A percentile compares a stretch with the other conserved stretches of the same genome.
phyloP scores from a whole-genome alignment of 2,113 vertebrate genomes.

The Drymodes brunneopygia region DNA sequence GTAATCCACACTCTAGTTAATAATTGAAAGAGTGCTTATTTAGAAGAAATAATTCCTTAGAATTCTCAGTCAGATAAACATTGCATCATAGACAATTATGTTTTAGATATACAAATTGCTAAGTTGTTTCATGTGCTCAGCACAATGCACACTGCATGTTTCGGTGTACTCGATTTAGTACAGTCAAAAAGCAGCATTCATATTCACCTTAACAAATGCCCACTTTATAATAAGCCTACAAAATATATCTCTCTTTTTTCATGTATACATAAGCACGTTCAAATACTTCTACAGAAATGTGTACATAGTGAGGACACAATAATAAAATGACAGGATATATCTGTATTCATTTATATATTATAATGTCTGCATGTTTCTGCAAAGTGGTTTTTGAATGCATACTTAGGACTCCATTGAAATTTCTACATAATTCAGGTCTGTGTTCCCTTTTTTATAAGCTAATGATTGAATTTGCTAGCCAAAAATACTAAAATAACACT shows the following conservation, averaged over 20 bases:
- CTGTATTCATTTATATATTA: conserved; percentile 19
- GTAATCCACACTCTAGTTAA: neutral
- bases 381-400: conserved; percentile 15
- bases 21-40: neutral
- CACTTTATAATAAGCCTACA: neutral
- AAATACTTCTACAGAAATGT: neutral
- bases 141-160: neutral
- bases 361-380: conserved; percentile 15
- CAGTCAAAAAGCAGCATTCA: neutral
- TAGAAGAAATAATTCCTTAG: neutral
- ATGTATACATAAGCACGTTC: neutral
- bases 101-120: neutral
- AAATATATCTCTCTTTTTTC: conserved; percentile 17
- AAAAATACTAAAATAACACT: neutral
- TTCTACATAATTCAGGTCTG: neutral
- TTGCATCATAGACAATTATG: neutral
- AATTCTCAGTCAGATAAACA: neutral
- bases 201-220: conserved; percentile 13
- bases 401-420: conserved; percentile 7
- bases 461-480: neutral
- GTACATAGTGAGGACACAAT: neutral
- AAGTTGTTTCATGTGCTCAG: neutral
- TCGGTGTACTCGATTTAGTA: neutral
- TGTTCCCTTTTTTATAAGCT: neutral
- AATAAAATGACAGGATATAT: conserved; percentile 21